phyloP scores from a whole-genome alignment of 2,797 vertebrate genomes.

The Potorous gilbertii region DNA sequence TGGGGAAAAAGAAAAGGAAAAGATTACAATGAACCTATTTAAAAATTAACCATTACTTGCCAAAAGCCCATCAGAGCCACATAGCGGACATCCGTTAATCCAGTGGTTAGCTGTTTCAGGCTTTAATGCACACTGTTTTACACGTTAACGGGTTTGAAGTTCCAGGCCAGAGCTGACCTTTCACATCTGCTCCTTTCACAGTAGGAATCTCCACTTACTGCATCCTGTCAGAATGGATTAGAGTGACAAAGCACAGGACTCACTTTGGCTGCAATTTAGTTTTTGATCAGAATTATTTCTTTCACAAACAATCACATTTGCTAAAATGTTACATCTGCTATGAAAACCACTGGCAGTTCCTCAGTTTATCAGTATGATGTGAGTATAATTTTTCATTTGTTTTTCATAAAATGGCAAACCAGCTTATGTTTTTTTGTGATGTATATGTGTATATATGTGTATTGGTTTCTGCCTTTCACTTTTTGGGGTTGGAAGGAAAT shows the following conservation, averaged over 20 bases:
- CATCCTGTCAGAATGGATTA: constrained; percentile 93
- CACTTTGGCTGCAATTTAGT: constrained; percentile 93
- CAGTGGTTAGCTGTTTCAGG: constrained; percentile 88
- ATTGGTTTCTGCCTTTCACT: constrained; percentile 64
- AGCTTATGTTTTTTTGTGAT: constrained; percentile 64
- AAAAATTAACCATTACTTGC: constrained; percentile 85
- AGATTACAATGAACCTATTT: constrained; percentile 74
- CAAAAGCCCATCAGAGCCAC: constrained; percentile 89
- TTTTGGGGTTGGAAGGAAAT: constrained; percentile 66
- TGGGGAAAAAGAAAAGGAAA: constrained; percentile 62
- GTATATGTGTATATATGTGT: constrained; percentile 53
- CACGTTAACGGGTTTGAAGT: constrained; percentile 93
- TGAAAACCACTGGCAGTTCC: constrained; percentile 90
- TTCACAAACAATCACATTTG: constrained; percentile 99
- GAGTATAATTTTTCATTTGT: constrained; percentile 81
- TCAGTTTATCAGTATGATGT: constrained; percentile 83
- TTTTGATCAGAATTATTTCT: constrained; percentile 98
- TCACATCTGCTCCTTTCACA: constrained; percentile 90
- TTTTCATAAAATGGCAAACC: constrained; percentile 85
- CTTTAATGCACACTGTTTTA: constrained; percentile 93
- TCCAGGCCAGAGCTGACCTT: constrained; percentile 86
- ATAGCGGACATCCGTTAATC: constrained; percentile 95
- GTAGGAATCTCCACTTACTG: constrained; percentile 92
- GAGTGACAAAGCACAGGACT: constrained; percentile 90
- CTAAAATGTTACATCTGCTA: constrained; percentile 98